Percentiles rank a stretch among this genome's conserved stretches.
Conservation (phyloP, 2,113 vertebrate genomes). For the Menura novaehollandiae region DNA sequence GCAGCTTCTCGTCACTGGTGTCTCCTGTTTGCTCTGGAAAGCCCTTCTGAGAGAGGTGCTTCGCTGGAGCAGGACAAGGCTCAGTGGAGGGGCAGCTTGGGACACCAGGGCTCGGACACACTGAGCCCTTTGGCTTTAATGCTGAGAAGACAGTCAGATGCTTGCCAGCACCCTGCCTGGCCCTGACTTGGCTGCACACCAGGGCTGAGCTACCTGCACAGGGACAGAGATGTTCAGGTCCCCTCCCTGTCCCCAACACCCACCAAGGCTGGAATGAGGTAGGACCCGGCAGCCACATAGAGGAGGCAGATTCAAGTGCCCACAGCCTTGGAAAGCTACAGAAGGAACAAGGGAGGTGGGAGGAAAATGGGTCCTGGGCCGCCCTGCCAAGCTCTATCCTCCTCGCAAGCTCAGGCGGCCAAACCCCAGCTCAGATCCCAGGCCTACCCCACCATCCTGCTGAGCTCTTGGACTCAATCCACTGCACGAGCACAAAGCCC, state of each 20-base stretch:
- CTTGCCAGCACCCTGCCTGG: neutral
- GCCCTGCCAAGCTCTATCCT: neutral
- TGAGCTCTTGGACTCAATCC: constrained; percentile 11
- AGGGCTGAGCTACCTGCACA: neutral
- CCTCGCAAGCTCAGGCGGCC: neutral
- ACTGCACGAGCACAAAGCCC: neutral
- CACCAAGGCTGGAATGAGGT: neutral
- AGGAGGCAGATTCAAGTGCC: neutral
- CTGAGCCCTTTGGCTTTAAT: neutral
- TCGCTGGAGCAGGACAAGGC: neutral
- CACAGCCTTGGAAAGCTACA: neutral
- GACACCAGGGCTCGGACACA: neutral
- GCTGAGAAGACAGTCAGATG: neutral
- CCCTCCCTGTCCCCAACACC: accelerated
- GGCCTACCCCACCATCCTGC: constrained; percentile 5
- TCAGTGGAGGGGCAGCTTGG: neutral
- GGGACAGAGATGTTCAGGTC: neutral
- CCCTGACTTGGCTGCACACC: neutral
- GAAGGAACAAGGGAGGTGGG: neutral
- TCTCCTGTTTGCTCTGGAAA: neutral
- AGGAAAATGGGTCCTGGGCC: neutral
- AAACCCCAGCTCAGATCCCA: neutral
- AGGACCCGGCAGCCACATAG: neutral
- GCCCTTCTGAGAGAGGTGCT: neutral
- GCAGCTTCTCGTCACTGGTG: neutral